Base-by-base conservation (phyloP, 2,797 vertebrate species). In the Spheniscus humboldti region DNA sequence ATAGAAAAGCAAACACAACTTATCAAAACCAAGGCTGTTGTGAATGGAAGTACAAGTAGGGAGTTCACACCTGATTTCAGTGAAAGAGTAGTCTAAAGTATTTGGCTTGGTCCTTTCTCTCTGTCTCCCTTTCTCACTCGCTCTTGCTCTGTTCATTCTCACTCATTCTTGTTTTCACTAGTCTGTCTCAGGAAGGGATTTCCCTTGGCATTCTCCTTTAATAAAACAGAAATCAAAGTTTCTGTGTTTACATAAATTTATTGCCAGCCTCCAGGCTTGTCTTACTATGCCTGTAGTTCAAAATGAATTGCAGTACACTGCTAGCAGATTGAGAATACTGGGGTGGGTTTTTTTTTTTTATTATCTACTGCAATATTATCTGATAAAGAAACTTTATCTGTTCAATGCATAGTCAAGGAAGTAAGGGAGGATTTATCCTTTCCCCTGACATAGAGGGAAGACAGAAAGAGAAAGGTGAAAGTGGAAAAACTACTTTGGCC, bases 321-420 rank as follows among this genome's bases (percentile, higher is more conserved):
- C 62, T 68, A 81, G 10, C 33, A 66, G 33, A 47, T 35, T 30
- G 37, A 76, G 43, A 91, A 68, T 56, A 27, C 14, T 52, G 28
- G 31, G 1, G 2, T 9, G 18, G 8, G 18, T 1, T 6, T 47
- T 6, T 35, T 6, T 35, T 57, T 53, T 39, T 55, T 23, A n/a
- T 63, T 85, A 43, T 90, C 43, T 73, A 17, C 39, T 68, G 28
- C 31, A 35, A 14, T 74, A 67, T 55, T 64, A 25, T 59, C 41
- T 73, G 25, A 37, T 67, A 83, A 83, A 55, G 24, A 77, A 92
- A 39, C 8, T 33, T 75, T 11, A 12, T 75, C 9, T 79, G 23
- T 87, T 69, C 30, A 41, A 12, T 73, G 23, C 31, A 33, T 52
- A 80, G 37, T 80, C 24, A 25, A 33, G n/a, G 50, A 85, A 57